Evolutionary conservation across 2,113 vertebrate genomes (phyloP), one percentile per base, ranked within the genome.

Genomic region (Catharus fuscescens): DNA sequence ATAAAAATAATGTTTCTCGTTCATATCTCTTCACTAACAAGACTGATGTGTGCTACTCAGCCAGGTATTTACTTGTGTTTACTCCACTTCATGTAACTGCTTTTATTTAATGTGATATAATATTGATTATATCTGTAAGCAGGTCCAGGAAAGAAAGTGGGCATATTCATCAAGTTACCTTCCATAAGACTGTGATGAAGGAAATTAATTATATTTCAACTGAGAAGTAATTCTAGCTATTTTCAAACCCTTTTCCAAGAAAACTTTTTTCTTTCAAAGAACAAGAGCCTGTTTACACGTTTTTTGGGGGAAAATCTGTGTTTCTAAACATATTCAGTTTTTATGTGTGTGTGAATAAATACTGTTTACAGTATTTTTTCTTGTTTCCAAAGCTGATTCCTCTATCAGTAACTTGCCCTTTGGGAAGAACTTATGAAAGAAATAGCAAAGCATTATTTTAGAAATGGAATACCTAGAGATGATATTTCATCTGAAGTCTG

Each of bases 281-380:
- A 15, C 23, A 53, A 44, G 6, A 4, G 2, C 47, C 78, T 60
- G 2, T 6, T 53, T 66, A 18, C 14, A 10, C 3, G 1, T 4
- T 38, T 53, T 67, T 18, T 6, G 50, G 8, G 3, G 6, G 23
- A n/a, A 85, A 72, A 71, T 2, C 11, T 70, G 0, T 16, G 20
- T 40, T 72, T 77, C 44, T 72, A 66, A 72, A 78, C 1, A 10
- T 5, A 36, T 9, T 45, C 2, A 10, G 1, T n/a, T 40, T 28
- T 6, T 42, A 3, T 32, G 6, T 23, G 20, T 17, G 5, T 57
- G 31, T 26, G 8, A 53, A 34, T 67, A 34, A 56, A 19, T 67
- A 28, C 0, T 7, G 13, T 69, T 59, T 60, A 29, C 13, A 28
- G 3, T 9, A 7, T 57, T 31, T 54, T 90, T 72, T 52, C 20